These are phyloP conservation scores for Porphyrio hochstetteri DNA, from an alignment of 2,113 vertebrate species.

Conservation along the genomic window DNA sequence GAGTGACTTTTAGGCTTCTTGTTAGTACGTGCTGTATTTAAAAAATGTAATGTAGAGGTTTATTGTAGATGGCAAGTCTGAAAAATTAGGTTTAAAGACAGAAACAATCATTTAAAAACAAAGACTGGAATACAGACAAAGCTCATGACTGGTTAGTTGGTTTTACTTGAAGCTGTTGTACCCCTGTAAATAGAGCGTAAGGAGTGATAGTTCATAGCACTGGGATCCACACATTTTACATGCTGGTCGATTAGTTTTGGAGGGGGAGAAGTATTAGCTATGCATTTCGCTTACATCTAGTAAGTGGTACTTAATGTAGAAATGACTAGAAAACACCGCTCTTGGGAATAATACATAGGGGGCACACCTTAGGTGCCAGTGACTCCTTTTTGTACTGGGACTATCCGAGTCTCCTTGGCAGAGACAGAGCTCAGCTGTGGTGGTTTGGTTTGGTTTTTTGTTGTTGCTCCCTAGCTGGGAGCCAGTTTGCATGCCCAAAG, in stretches of 20 bases:
- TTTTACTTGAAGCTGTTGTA: not conserved
- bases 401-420: not conserved
- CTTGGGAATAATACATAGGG: accelerated
- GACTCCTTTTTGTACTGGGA: not conserved
- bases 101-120: not conserved
- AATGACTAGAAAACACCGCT: accelerated
- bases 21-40: not conserved
- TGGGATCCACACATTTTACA: accelerated
- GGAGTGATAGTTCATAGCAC: not conserved
- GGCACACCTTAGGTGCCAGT: not conserved
- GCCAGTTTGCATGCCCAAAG: not conserved
- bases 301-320: not conserved
- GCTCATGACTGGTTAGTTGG: not conserved
- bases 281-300: not conserved
- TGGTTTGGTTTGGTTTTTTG: not conserved
- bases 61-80: not conserved
- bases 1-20: not conserved
- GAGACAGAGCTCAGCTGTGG: not conserved
- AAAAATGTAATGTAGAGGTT: not conserved
- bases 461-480: not conserved
- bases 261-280: not conserved
- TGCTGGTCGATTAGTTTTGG: not conserved
- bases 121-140: not conserved
- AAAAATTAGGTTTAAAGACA: not conserved
- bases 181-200: not conserved